Percentiles rank a stretch among this genome's conserved stretches.
Evolutionary conservation across 2,113 vertebrate genomes (phyloP).

Genomic region (Gracilinanus agilis): DNA sequence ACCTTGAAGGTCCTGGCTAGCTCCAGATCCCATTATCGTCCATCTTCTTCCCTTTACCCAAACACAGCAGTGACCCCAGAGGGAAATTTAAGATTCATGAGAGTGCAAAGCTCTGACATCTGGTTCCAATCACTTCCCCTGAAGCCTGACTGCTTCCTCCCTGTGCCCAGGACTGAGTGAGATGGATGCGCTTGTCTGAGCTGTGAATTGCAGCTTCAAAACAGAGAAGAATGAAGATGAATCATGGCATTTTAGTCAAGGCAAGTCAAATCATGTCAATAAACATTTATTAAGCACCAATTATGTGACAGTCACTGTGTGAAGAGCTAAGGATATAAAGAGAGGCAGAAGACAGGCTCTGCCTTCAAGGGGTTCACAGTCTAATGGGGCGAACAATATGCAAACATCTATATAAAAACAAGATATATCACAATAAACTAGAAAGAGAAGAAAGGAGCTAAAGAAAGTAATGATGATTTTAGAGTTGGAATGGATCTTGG

Average conservation of each 20-base stretch:
- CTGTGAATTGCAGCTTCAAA: not conserved
- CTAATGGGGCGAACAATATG: not conserved
- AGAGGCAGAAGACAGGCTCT: not conserved
- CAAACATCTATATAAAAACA: not conserved
- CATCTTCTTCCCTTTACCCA: constrained; percentile 61
- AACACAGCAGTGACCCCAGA: constrained; percentile 50
- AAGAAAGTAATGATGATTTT: not conserved
- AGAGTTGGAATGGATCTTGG: not conserved
- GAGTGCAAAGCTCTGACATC: constrained; percentile 75
- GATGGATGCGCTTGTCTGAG: not conserved
- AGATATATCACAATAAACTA: not conserved
- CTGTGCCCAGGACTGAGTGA: not conserved
- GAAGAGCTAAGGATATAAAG: not conserved
- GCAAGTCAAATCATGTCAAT: not conserved
- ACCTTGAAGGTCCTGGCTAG: not conserved
- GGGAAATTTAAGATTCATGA: constrained; percentile 77
- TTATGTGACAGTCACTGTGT: not conserved
- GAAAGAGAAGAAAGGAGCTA: not conserved
- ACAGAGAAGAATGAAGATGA: not conserved
- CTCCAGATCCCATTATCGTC: constrained; percentile 66
- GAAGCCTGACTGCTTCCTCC: constrained; percentile 72
- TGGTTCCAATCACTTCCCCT: constrained; percentile 75
- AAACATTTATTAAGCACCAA: not conserved
- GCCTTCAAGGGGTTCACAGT: not conserved
- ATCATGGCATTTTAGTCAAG: not conserved